phyloP scores from a whole-genome alignment of 2,888 invertebrate species.

The Platycheirus albimanus region DNA sequence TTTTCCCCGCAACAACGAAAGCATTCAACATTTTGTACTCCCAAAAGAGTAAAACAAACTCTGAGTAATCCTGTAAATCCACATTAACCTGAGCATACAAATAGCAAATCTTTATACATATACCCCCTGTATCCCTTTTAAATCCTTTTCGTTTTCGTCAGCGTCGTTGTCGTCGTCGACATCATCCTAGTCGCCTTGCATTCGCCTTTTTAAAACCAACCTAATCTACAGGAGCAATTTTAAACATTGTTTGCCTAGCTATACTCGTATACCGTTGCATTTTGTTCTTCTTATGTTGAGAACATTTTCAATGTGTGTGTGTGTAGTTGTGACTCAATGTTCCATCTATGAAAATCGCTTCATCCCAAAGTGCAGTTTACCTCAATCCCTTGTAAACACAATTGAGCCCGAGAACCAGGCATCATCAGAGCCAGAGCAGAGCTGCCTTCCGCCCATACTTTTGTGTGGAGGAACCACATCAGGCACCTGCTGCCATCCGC shows the following conservation, averaged over 20 bases:
- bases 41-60: slow-evolving; percentile 62
- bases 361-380: slow-evolving; percentile 69
- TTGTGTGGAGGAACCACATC: slow-evolving; percentile 13
- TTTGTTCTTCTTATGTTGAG: slow-evolving; percentile 15
- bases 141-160: too few species aligned
- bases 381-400: slow-evolving; percentile 73
- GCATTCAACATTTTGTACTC: slow-evolving; percentile 36
- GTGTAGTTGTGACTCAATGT: slow-evolving; percentile 57
- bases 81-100: slow-evolving; percentile 73
- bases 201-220: slow-evolving; percentile 14
- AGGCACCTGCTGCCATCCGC: slow-evolving; percentile 7
- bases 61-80: slow-evolving; percentile 71
- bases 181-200: slow-evolving; percentile 2
- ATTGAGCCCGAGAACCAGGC: slow-evolving; percentile 38
- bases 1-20: slow-evolving; percentile 36
- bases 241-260: slow-evolving; percentile 71
- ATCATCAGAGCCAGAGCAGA: too few species aligned
- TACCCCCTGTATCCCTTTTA: neutral
- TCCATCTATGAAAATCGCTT: slow-evolving; percentile 60
- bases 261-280: slow-evolving; percentile 52
- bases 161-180: too few species aligned
- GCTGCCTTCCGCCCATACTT: slow-evolving; percentile 34
- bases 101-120: slow-evolving; percentile 56
- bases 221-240: slow-evolving; percentile 65
- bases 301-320: slow-evolving; percentile 15